A percentile compares a stretch with the other conserved stretches of the same genome.
These are phyloP conservation scores for Chrysina gloriosa DNA, from an alignment of 2,888 invertebrate species.

Conservation along the genomic window DNA sequence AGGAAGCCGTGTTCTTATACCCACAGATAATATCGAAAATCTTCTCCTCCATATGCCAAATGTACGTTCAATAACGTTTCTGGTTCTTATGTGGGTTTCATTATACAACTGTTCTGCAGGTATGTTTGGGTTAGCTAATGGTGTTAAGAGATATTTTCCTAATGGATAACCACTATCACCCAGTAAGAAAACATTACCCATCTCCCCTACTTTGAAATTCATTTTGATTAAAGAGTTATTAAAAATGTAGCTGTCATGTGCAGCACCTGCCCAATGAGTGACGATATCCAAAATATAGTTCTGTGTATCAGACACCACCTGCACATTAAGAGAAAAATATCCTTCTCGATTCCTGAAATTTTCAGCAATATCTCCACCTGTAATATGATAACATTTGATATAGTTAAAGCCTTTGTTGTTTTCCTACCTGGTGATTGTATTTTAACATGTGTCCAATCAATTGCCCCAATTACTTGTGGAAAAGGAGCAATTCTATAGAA, in stretches of 20 bases:
- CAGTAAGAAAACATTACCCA: constrained; percentile 1
- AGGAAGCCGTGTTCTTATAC: background rate
- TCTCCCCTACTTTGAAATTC: constrained; percentile 5
- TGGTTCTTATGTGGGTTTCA: constrained; percentile 19
- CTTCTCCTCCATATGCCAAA: constrained; percentile 45
- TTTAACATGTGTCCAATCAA: no score
- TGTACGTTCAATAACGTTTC: constrained; percentile 43
- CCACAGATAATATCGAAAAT: background rate
- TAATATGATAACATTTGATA: no score
- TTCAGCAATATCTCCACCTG: constrained; percentile 50
- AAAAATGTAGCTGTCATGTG: constrained; percentile 46
- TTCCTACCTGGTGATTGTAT: no score
- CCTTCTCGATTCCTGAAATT: constrained; percentile 52
- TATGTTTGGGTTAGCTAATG: constrained; percentile 3
- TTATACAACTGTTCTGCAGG: constrained; percentile 22
- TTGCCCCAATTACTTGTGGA: no score
- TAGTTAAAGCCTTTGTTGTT: no score
- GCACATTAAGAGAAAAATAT: constrained; percentile 54
- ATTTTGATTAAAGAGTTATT: constrained; percentile 6
- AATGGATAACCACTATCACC: constrained; percentile 25
- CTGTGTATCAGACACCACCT: constrained; percentile 49
- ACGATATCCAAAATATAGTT: constrained; percentile 49
- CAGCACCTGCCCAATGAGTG: constrained; percentile 46
- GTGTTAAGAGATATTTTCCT: constrained; percentile 17
- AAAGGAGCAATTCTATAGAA: no score